Percentiles rank a stretch among this genome's conserved stretches.
phyloP scores from a whole-genome alignment of 2,888 invertebrate species.

The Mimas tiliae region DNA sequence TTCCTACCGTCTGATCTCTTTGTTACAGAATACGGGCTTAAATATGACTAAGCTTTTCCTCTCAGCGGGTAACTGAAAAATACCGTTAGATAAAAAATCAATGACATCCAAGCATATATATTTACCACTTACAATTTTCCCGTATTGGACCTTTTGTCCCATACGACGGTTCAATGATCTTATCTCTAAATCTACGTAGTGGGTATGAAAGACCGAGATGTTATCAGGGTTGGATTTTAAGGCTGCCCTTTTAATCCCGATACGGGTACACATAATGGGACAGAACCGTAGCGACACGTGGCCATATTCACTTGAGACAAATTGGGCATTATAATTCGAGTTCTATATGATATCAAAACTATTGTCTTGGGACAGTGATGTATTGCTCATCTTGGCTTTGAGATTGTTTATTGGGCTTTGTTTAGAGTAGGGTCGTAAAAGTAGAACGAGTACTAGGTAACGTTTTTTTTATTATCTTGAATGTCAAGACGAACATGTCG shows the following conservation, averaged over 20 bases:
- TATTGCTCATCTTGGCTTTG: constrained; percentile 13
- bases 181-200: constrained; percentile 62
- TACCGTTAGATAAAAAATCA: constrained; percentile 60
- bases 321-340: constrained; percentile 64
- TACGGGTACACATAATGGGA: constrained; percentile 64
- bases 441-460: no score
- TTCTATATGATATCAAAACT: constrained; percentile 40
- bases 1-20: background rate
- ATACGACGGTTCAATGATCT: constrained; percentile 56
- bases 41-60: constrained; percentile 17
- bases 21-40: background rate
- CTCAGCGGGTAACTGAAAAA: constrained; percentile 37
- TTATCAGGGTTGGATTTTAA: constrained; percentile 59
- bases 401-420: background rate
- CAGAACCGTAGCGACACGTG: constrained; percentile 66
- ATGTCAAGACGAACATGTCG: no score
- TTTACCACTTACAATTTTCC: constrained; percentile 54
- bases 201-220: constrained; percentile 59
- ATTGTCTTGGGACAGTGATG: constrained; percentile 34
- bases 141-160: constrained; percentile 52
- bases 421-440: background rate
- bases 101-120: constrained; percentile 39
- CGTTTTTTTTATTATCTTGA: no score
- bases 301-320: constrained; percentile 60
- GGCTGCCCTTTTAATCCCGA: constrained; percentile 56